These are phyloP conservation scores for Larimichthys polyactis DNA, from an alignment of 2,113 vertebrate genomes.

Conservation along the genomic window DNA sequence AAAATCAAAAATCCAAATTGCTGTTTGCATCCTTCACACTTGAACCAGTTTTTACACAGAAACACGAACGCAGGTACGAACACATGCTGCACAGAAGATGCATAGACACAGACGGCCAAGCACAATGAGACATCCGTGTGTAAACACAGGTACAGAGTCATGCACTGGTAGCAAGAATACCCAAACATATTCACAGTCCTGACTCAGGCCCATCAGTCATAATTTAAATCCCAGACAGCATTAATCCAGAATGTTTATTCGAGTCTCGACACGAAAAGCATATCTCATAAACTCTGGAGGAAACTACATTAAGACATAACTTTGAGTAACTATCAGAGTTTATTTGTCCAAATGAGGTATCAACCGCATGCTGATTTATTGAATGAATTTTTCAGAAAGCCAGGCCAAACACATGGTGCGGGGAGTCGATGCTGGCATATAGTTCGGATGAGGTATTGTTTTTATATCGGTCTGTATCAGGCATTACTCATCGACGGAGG, in stretches of 20 bases:
- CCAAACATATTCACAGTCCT: conserved; percentile 7
- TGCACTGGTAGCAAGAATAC: conserved; percentile 6
- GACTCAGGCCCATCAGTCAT: conserved; percentile 19
- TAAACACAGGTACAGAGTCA: conserved; percentile 13
- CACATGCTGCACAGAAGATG: neutral
- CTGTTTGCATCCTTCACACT: neutral
- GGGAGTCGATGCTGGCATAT: conserved; percentile 52
- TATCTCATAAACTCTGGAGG: conserved; percentile 10
- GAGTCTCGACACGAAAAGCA: conserved; percentile 25
- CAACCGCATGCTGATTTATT: conserved; percentile 64
- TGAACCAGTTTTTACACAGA: neutral
- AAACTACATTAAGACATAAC: conserved; percentile 49
- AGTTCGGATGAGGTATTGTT: conserved; percentile 72
- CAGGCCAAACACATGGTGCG: conserved; percentile 70
- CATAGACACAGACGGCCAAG: neutral
- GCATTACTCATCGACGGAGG: conserved; percentile 67
- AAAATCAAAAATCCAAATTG: neutral
- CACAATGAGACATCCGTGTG: neutral
- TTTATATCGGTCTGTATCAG: conserved; percentile 65
- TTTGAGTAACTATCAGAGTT: conserved; percentile 57
- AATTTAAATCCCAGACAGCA: conserved; percentile 24
- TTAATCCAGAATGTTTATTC: conserved; percentile 40
- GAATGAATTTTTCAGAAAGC: conserved; percentile 38
- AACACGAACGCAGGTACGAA: neutral
- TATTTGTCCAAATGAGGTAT: conserved; percentile 68